Percentiles rank a stretch among this genome's conserved stretches.
These are phyloP conservation scores for Paracentrotus lividus DNA, from an alignment of 53 echinoderm and acorn worm species.

Conservation along the genomic window DNA sequence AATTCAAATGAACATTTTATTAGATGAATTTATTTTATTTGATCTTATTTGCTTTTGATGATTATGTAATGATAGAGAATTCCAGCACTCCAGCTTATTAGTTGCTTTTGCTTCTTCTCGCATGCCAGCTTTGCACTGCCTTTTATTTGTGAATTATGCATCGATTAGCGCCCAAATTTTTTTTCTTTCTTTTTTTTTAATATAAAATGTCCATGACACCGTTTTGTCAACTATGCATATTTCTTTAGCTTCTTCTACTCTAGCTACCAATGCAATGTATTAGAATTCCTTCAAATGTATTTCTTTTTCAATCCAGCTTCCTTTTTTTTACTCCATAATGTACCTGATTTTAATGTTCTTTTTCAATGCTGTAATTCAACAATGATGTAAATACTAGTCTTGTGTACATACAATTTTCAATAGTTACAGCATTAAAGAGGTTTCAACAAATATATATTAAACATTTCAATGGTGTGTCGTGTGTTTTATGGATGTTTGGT, in stretches of 20 bases:
- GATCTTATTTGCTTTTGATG: background rate
- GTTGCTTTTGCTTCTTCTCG: slow-evolving; percentile 25
- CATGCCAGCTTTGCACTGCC: slow-evolving; percentile 41
- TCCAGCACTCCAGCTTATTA: background rate
- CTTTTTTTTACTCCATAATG: too few species aligned
- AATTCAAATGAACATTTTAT: background rate
- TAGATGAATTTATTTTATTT: background rate
- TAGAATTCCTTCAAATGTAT: background rate
- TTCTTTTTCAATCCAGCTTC: too few species aligned
- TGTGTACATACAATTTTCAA: slow-evolving; percentile 17
- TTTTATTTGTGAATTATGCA: background rate
- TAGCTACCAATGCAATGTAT: background rate
- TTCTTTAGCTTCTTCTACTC: too few species aligned
- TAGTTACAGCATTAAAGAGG: slow-evolving; percentile 46
- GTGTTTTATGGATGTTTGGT: background rate
- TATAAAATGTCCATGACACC: background rate
- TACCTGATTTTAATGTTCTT: background rate
- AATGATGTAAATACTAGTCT: slow-evolving; percentile 19
- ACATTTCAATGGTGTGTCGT: background rate
- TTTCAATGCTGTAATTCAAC: slow-evolving; percentile 44
- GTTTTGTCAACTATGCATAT: too few species aligned
- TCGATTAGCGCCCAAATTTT: background rate
- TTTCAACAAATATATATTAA: slow-evolving; percentile 14
- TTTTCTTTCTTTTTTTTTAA: background rate
- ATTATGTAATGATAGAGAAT: background rate